Evolutionary conservation across 1,140 invertebrate genomes (phyloP).

Genomic region (Euwallacea similis): DNA sequence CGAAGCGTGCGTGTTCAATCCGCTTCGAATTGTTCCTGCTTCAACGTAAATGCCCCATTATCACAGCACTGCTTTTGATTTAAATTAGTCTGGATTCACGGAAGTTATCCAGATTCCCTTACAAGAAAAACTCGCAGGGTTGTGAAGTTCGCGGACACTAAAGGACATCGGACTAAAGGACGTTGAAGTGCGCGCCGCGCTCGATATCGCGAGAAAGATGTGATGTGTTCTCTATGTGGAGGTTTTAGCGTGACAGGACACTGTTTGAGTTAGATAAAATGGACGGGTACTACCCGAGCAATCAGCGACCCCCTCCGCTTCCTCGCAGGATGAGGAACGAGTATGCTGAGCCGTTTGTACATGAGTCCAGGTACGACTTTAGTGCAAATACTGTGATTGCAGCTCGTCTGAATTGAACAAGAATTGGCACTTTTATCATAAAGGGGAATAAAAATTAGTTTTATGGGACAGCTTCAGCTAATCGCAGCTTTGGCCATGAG

Average conservation of each 20-base stretch:
- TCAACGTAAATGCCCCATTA: constrained; percentile 39
- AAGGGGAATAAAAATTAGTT: too few species aligned
- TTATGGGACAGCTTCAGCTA: too few species aligned
- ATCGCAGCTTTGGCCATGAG: too few species aligned
- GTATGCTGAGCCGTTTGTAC: constrained; percentile 60
- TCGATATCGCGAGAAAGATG: constrained; percentile 37
- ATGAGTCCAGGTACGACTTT: constrained; percentile 55
- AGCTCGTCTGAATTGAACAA: too few species aligned
- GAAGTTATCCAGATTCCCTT: too few species aligned
- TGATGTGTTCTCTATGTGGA: constrained; percentile 37
- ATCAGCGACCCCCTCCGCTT: constrained; percentile 56
- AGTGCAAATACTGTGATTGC: too few species aligned
- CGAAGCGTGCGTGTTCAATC: constrained; percentile 41
- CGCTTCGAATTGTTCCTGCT: constrained; percentile 31
- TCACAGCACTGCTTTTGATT: background rate
- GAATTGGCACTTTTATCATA: too few species aligned
- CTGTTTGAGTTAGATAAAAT: constrained; percentile 45
- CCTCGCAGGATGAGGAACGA: constrained; percentile 59
- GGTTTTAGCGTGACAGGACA: constrained; percentile 24
- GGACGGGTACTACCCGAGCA: constrained; percentile 57
- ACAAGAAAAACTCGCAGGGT: background rate
- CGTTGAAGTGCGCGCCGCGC: constrained; percentile 33
- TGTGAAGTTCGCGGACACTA: constrained; percentile 17
- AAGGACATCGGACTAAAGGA: constrained; percentile 32
- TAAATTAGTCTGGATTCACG: too few species aligned